These are phyloP conservation scores for Dryadula phaetusa DNA, from an alignment of 2,888 invertebrate species.

Conservation along the genomic window DNA sequence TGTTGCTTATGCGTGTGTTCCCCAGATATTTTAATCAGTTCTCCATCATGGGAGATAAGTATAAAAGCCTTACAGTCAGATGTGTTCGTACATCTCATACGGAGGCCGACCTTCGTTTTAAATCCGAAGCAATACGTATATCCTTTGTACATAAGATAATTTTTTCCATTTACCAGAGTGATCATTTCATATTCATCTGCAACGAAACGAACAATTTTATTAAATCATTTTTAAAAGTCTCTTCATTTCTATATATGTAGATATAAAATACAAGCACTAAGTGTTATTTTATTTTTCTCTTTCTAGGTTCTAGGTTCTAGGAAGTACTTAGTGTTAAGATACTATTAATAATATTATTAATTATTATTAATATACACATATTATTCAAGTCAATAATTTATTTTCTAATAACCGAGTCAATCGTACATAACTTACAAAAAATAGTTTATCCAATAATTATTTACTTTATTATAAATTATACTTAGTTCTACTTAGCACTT, in stretches of 20 bases:
- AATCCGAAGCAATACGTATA: constrained; percentile 50
- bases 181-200: constrained; percentile 45
- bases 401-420: too few relatives aligned
- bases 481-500: too few relatives aligned
- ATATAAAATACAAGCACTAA: neutral
- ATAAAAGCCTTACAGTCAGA: constrained; percentile 47
- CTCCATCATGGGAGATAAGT: constrained; percentile 42
- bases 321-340: too few relatives aligned
- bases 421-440: too few relatives aligned
- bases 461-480: too few relatives aligned
- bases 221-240: neutral
- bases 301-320: too few relatives aligned
- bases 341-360: too few relatives aligned
- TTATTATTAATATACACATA: too few relatives aligned
- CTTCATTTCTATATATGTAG: neutral
- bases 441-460: too few relatives aligned
- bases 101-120: constrained; percentile 34
- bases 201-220: neutral
- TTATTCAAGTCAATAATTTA: too few relatives aligned
- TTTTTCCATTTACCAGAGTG: constrained; percentile 47
- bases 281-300: neutral
- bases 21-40: constrained; percentile 28
- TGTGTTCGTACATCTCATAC: constrained; percentile 55
- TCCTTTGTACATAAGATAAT: constrained; percentile 48
- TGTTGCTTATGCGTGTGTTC: constrained; percentile 47